Evolutionary conservation across 2,888 invertebrate genomes (phyloP).

Genomic region (Eledona agricola): DNA sequence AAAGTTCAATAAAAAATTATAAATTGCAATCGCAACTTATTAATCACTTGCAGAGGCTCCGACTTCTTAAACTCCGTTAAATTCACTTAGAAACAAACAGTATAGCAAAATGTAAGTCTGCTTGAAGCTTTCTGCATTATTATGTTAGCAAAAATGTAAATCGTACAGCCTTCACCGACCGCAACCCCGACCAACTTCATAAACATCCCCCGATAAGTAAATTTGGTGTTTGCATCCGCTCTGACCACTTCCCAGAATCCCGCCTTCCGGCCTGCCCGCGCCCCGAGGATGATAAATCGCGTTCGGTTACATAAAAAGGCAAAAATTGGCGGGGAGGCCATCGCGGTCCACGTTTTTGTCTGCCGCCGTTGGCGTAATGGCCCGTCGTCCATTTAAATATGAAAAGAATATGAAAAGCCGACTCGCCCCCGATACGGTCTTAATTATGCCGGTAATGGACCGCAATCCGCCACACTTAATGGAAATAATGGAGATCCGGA

Average conservation of each 20-base stretch:
- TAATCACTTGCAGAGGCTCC: too few relatives aligned
- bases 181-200: background rate
- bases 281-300: constrained; percentile 22
- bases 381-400: constrained; percentile 56
- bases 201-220: too few relatives aligned
- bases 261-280: constrained; percentile 3
- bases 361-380: constrained; percentile 40
- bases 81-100: too few relatives aligned
- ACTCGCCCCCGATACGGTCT: constrained; percentile 45
- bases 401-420: constrained; percentile 54
- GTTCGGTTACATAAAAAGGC: constrained; percentile 1
- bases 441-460: constrained; percentile 53
- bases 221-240: too few relatives aligned
- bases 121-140: too few relatives aligned
- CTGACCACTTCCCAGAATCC: constrained; percentile 14
- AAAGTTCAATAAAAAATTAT: too few relatives aligned
- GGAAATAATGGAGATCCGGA: constrained; percentile 35
- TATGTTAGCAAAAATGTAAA: too few relatives aligned
- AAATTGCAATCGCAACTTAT: too few relatives aligned
- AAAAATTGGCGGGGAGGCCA: constrained; percentile 25
- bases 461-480: constrained; percentile 47
- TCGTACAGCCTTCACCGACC: too few relatives aligned
- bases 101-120: too few relatives aligned
- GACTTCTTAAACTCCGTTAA: too few relatives aligned
- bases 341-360: constrained; percentile 30